Evolutionary conservation across 2,888 invertebrate genomes (phyloP), one percentile per base, ranked within the genome.

Genomic region (Amphipoea lucens): DNA sequence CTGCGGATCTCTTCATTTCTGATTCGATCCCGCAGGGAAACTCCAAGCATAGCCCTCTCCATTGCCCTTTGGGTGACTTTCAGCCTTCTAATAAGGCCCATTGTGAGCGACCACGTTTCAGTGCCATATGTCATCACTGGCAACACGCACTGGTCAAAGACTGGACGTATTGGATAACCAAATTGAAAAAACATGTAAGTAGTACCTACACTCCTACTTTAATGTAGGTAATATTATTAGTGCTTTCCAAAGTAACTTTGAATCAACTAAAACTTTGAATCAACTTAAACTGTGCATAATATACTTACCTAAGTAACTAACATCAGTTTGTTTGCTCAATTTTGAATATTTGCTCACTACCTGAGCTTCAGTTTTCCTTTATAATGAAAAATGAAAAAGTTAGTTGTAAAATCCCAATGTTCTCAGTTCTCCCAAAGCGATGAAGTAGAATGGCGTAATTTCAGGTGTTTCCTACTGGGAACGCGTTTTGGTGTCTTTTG

Each of bases 281-380:
- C n/a, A n/a, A n/a, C n/a, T n/a, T n/a, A n/a, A n/a, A n/a, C n/a
- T n/a, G n/a, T n/a, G 29, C 29, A 29, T 29, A 29, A 51, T 42
- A 36, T 20, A 29, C 14, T 62, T 17, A 17, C 51, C 5, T 51
- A 4, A 4, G 45, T 68, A 12, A 29, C 20, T 48, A 17, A n/a
- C 12, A 48, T 40, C 29, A 7, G 48, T 29, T 9, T 65, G 71
- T 69, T 79, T 80, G 42, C 42, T 60, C 2, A 65, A n/a, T 51
- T 66, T 79, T 23, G 5, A 48, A 48, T 65, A 23, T 54, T 78
- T 70, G 45, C 45, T 29, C 2, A 45, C 12, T 12, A 29, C 29
- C 29, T 29, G 29, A 45, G 9, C 2, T 77, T 51, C n/a, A 57
- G 14, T 65, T 48, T 42, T 65, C 40, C 23, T n/a, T n/a, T n/a